Evolutionary conservation across 1,140 invertebrate species (phyloP).

Genomic region (Teleogryllus occipitalis): DNA sequence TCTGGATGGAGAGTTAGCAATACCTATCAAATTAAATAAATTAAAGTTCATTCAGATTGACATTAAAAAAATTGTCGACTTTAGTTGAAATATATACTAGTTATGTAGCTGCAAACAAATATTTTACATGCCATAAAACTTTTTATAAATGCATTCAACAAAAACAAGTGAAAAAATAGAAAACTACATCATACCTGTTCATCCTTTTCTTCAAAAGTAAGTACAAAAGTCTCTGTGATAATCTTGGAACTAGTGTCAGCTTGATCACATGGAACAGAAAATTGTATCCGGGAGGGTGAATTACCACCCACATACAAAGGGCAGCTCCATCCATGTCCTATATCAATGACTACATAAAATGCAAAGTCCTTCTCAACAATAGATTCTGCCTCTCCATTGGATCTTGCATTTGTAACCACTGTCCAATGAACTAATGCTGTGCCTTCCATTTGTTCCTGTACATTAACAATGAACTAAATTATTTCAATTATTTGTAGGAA

Average conservation of each 20-base stretch:
- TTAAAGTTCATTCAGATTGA: too few species aligned
- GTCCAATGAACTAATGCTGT: neutral
- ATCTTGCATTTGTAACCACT: neutral
- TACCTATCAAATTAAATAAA: conserved; percentile 30
- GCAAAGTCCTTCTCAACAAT: conserved; percentile 16
- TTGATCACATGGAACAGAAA: conserved; percentile 14
- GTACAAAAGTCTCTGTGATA: conserved; percentile 29
- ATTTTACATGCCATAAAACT: too few species aligned
- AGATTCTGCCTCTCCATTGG: neutral
- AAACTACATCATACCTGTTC: conserved; percentile 26
- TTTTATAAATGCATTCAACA: too few species aligned
- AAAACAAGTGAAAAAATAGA: too few species aligned
- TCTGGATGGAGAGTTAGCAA: conserved; percentile 50
- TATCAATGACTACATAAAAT: conserved; percentile 22
- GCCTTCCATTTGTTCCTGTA: neutral
- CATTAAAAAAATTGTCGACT: too few species aligned
- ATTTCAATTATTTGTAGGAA: too few species aligned
- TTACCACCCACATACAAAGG: conserved; percentile 20
- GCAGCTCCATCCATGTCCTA: conserved; percentile 20
- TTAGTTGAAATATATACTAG: too few species aligned
- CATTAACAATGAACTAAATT: neutral
- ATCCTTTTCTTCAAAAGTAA: conserved; percentile 32
- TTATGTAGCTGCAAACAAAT: too few species aligned
- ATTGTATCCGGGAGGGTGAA: conserved; percentile 8
- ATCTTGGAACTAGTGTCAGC: conserved; percentile 30